Percentiles rank a stretch among this genome's conserved stretches.
Conservation (phyloP, 2,888 invertebrate species). For the Pantelozetes paolii region DNA sequence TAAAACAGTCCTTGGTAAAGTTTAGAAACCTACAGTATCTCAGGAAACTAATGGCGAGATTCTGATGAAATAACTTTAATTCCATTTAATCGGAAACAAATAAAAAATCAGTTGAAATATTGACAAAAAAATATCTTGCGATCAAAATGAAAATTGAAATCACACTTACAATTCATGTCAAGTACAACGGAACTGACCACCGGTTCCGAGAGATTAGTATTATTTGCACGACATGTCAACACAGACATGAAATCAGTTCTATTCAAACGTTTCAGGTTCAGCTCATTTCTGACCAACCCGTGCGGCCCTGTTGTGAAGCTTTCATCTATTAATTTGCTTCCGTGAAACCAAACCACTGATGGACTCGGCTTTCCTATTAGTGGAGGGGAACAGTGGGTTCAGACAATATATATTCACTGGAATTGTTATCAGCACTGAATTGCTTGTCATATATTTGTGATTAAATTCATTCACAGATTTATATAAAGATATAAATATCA, state of each 20-base stretch:
- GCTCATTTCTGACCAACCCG: constrained; percentile 45
- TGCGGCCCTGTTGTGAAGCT: constrained; percentile 43
- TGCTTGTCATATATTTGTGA: no score
- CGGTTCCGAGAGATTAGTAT: constrained; percentile 44
- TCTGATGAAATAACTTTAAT: no score
- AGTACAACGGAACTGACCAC: constrained; percentile 44
- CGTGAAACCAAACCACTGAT: constrained; percentile 44
- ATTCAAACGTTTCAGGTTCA: constrained; percentile 43
- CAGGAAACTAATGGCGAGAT: no score
- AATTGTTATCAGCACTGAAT: no score
- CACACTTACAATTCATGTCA: constrained; percentile 48
- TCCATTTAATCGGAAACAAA: not conserved
- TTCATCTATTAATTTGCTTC: constrained; percentile 43
- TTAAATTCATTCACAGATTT: no score
- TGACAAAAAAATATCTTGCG: no score
- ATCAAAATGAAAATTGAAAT: no score
- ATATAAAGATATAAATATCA: no score
- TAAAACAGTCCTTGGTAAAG: no score
- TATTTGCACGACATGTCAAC: constrained; percentile 46
- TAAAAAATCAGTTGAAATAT: not conserved
- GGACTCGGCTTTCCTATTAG: constrained; percentile 46
- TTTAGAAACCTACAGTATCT: no score
- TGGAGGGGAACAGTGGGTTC: no score
- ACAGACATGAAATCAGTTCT: constrained; percentile 45
- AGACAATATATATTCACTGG: no score